Percentiles rank a stretch among this genome's conserved stretches.
phyloP scores from a whole-genome alignment of 1,140 invertebrate genomes.

The Drosophila bocqueti region DNA sequence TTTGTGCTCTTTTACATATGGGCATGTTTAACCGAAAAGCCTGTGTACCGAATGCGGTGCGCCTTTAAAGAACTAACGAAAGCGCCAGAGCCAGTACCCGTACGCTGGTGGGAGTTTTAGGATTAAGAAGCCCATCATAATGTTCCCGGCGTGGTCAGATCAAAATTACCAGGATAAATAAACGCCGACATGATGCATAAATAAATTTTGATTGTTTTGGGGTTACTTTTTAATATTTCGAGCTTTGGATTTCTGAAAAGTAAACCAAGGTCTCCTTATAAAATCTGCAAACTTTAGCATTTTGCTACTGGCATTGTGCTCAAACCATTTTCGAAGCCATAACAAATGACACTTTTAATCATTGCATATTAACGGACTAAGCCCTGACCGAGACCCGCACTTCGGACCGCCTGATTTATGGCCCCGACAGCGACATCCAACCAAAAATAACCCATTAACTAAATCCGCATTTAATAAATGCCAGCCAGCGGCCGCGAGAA shows the following conservation, averaged over 20 bases:
- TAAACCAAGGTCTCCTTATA: background rate
- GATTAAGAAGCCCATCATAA: too few species aligned
- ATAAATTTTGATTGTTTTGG: too few species aligned
- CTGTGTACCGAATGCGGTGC: too few species aligned
- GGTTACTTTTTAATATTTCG: background rate
- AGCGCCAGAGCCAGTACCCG: too few species aligned
- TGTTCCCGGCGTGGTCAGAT: too few species aligned
- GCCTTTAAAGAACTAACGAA: too few species aligned
- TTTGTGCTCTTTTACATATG: too few species aligned
- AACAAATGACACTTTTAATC: slow-evolving; percentile 82
- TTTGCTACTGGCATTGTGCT: slow-evolving; percentile 5
- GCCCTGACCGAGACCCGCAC: slow-evolving; percentile 60
- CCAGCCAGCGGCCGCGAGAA: slow-evolving; percentile 45
- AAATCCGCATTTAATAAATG: slow-evolving; percentile 84
- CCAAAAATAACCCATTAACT: slow-evolving; percentile 78
- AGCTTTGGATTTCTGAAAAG: background rate
- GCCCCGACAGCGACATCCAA: slow-evolving; percentile 65
- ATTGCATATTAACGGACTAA: slow-evolving; percentile 78
- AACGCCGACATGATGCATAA: too few species aligned
- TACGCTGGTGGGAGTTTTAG: too few species aligned
- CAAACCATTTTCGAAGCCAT: slow-evolving; percentile 47
- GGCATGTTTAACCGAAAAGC: too few species aligned
- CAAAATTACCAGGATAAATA: too few species aligned
- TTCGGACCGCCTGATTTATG: slow-evolving; percentile 64
- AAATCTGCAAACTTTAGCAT: background rate